Evolutionary conservation across 2,888 invertebrate genomes (phyloP).

Genomic region (Ischnus inquisitorius): DNA sequence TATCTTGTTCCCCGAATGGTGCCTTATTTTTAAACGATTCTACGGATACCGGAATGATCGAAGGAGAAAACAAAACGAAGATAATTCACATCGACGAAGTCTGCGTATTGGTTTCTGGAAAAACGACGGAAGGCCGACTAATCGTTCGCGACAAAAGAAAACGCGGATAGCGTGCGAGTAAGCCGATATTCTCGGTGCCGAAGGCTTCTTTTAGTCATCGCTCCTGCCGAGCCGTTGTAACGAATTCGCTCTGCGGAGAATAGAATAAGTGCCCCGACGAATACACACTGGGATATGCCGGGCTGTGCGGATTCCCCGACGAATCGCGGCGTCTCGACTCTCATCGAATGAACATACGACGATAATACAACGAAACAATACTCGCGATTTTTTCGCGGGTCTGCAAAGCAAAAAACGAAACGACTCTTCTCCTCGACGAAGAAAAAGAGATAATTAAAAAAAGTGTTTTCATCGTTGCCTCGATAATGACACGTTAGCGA

Average conservation of each 20-base stretch:
- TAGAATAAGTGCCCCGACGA: conserved; percentile 31
- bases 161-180: conserved; percentile 42
- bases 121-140: conserved; percentile 50
- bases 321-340: too few species aligned
- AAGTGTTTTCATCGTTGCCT: neutral
- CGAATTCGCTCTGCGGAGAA: conserved; percentile 51
- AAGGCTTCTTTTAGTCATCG: conserved; percentile 57
- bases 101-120: conserved; percentile 31
- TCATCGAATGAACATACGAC: conserved; percentile 17
- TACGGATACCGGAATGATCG: conserved; percentile 15
- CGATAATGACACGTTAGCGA: conserved; percentile 20
- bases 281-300: conserved; percentile 28
- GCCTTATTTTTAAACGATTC: conserved; percentile 11
- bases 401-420: neutral
- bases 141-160: conserved; percentile 36
- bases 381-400: conserved; percentile 11
- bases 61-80: conserved; percentile 49
- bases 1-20: conserved; percentile 4
- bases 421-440: conserved; percentile 33
- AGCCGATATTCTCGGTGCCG: conserved; percentile 60
- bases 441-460: neutral
- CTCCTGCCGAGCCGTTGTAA: conserved; percentile 32
- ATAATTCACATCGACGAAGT: conserved; percentile 39
- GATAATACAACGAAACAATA: conserved; percentile 12
- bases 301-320: conserved; percentile 21